Base-by-base conservation (phyloP, 2,113 vertebrate genomes). In the Callopanchax toddi region DNA sequence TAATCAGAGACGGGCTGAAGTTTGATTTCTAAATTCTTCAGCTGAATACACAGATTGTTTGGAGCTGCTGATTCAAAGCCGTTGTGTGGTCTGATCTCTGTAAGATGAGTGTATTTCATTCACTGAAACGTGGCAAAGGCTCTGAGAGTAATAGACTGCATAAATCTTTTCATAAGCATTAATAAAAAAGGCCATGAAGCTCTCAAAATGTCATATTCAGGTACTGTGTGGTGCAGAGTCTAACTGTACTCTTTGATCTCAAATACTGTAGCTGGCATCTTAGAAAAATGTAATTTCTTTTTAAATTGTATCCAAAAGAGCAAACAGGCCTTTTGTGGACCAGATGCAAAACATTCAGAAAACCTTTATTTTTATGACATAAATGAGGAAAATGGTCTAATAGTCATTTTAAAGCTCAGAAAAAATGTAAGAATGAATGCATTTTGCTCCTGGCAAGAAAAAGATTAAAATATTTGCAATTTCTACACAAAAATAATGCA, bases 41-140 rank as follows among this genome's bases (percentile, higher is more conserved):
- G 43, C 37, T 66, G 45, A 67, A 72, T 51, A 11, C 26, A 5
- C 22, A 16, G 59, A 71, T 64, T 85, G 40, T 78, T 78, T 81
- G 49, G 54, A 74, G 43, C 34, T 22, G 32, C 9, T 16, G 11
- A 39, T 17, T 39, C 60, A 54, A 23, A 54, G 40, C 37, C 37
- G 18, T 4, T 4, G 21, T 21, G 52, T 60, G 17, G 49, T 54
- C 62, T 60, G 40, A 61, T 70, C 37, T 25, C 26, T 48, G 29
- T 36, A 9, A 21, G 43, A 29, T 32, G 16, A 37, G 13, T 23
- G 32, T 45, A 9, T 65, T 54, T 39, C 22, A 62, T 50, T 20
- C 9, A 23, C 3, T 0, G 11, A 44, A 21, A 60, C 16, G 1
- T 70, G 34, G 63, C 32, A 44, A 40, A 18, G 1, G 11, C 8